Evolutionary conservation across 2,888 invertebrate species (phyloP).

Genomic region (Labia minor): DNA sequence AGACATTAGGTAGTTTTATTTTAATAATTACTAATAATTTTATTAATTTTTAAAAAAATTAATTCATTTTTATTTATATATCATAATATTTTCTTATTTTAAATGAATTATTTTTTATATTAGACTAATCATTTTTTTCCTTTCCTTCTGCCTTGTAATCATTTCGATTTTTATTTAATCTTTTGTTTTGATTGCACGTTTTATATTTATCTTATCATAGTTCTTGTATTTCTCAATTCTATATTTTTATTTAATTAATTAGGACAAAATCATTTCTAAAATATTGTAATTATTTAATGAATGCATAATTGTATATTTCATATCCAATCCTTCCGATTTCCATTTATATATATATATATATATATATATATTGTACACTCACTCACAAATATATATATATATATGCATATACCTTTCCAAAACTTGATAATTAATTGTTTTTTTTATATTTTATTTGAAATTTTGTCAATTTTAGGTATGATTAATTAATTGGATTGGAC

Average conservation of each 20-base stretch:
- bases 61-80: background rate
- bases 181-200: background rate
- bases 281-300: no score
- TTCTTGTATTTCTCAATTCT: background rate
- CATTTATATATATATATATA: no score
- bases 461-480: background rate
- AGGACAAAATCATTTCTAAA: no score
- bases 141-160: background rate
- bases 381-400: no score
- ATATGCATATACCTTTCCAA: no score
- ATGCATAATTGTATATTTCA: no score
- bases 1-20: slow-evolving; percentile 22
- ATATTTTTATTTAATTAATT: background rate
- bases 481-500: background rate
- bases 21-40: background rate
- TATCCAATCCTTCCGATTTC: no score
- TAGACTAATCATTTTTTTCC: no score
- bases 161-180: slow-evolving; percentile 3
- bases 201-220: background rate
- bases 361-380: no score
- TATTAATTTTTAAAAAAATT: background rate
- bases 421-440: no score
- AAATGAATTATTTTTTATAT: background rate
- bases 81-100: no score
- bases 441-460: background rate